Evolutionary conservation across 2,797 vertebrate species (phyloP), one percentile per base, ranked within the genome.

Genomic region (Huso huso): DNA sequence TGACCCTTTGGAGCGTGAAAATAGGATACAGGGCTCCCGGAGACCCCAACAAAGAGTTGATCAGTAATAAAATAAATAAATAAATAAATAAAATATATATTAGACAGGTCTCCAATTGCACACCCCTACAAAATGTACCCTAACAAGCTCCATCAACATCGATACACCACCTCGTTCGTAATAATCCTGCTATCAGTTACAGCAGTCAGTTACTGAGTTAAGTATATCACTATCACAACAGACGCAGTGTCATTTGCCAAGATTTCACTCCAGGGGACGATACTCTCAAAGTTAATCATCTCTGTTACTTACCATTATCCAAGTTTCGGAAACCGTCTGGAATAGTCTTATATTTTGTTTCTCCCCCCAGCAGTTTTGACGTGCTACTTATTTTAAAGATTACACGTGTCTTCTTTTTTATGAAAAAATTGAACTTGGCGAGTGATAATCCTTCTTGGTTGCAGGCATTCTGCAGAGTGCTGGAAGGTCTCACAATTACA

Each of bases 401-500:
- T 52, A 70, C 75, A 49, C 8, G 69, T 53, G 67, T 70, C 72
- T 77, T 66, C 23, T 52, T 65, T 71, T 63, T 67, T 74, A 73
- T 74, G 71, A 75, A 69, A 80, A 76, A 79, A 74, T 78, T 76
- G 79, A 82, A 76, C 81, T 76, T 75, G 81, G 79, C 79, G 80
- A 76, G 79, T 81, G 70, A 75, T 82, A 87, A 84, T 88, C 86
- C 83, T 83, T 71, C 84, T 75, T 78, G 78, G 84, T 83, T 76
- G 83, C 85, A 80, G 82, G 82, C 88, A 86, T 86, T 84, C 82
- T 83, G 87, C 79, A 74, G 85, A 87, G 87, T 79, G 85, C 86
- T 79, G 83, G 81, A 84, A 87, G 82, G 78, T 77, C 82, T 90
- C 85, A 86, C 90, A 89, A 90, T 92, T 90, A 87, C 90, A 83